These are phyloP conservation scores for Tolmerus cingulatus DNA, from an alignment of 2,888 invertebrate genomes.

Conservation along the genomic window DNA sequence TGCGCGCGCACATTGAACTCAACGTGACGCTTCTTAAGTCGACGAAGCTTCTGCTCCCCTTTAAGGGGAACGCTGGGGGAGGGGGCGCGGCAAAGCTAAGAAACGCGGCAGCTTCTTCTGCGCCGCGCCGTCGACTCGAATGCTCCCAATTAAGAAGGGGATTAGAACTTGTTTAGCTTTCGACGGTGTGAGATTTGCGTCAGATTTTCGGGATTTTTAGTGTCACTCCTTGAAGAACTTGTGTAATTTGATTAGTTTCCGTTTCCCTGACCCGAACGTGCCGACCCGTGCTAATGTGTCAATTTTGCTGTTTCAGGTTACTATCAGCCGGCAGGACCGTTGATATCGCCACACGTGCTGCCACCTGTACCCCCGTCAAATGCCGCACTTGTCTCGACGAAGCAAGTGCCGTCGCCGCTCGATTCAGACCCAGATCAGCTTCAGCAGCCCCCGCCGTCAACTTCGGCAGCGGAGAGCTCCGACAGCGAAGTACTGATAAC, in stretches of 20 bases:
- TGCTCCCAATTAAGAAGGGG: not conserved
- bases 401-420: constrained; percentile 63
- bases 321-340: constrained; percentile 91
- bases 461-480: constrained; percentile 57
- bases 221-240: not conserved
- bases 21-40: constrained; percentile 3
- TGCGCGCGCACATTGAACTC: constrained; percentile 39
- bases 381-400: constrained; percentile 48
- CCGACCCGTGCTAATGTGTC: constrained; percentile 44
- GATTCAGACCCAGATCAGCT: constrained; percentile 61
- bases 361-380: constrained; percentile 64
- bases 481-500: constrained; percentile 57
- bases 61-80: not conserved
- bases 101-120: not conserved
- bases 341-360: constrained; percentile 75
- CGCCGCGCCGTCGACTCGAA: not conserved
- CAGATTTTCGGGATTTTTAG: not conserved
- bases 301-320: constrained; percentile 71
- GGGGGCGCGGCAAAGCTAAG: not conserved
- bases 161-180: constrained; percentile 32
- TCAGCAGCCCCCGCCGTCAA: constrained; percentile 56
- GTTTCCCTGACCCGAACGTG: not conserved
- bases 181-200: not conserved
- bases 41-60: not conserved
- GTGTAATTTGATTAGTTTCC: not conserved